Evolutionary conservation across 2,888 invertebrate species (phyloP), one percentile per base, ranked within the genome.

Genomic region (Tholera decimalis): DNA sequence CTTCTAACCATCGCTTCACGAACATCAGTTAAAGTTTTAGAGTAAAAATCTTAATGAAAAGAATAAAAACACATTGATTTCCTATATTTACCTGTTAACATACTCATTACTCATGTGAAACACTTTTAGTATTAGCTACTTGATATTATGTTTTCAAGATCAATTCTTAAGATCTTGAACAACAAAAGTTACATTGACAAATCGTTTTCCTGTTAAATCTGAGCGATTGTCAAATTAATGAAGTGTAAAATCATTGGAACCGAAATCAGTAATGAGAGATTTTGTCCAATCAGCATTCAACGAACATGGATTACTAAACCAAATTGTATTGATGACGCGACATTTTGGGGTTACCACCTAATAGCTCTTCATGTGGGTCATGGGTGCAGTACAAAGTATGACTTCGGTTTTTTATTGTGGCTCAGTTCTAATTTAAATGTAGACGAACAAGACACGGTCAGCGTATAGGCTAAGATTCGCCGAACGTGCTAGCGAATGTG

Each of bases 171-270:
- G 15, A 49, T 20, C n/a, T 30, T 30, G 26, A 26, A 9, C 1
- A 6, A 13, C 39, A 5, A 54, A 28, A 28, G 3, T 1, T 18
- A 18, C 26, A 7, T 37, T 33, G 26, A 9, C 15, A 26, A 35
- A 35, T 18, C 26, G 1, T 70, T 74, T 76, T 70, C 60, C 60
- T 65, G 76, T 70, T 70, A 41, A 53, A 47, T 72, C 28, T 64
- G 28, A n/a, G 30, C 18, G 13, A 58, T 49, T 47, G 43, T 13
- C 35, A 9, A 56, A 43, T 49, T 3, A 39, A 43, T 49, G 5
- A 39, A 74, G 26, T 69, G 61, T 57, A 20, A 73, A 73, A 46
- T 72, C 22, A 55, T 56, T 28, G 26, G 30, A 41, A 47, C 24
- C 3, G 13, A 43, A 50, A 33, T 56, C 44, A 0, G 26, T 73